Percentiles rank a stretch among this genome's conserved stretches.
Evolutionary conservation across 37 sponge, comb jelly and placozoan genomes (phyloP).

Genomic region (Lycopodina hypogea): DNA sequence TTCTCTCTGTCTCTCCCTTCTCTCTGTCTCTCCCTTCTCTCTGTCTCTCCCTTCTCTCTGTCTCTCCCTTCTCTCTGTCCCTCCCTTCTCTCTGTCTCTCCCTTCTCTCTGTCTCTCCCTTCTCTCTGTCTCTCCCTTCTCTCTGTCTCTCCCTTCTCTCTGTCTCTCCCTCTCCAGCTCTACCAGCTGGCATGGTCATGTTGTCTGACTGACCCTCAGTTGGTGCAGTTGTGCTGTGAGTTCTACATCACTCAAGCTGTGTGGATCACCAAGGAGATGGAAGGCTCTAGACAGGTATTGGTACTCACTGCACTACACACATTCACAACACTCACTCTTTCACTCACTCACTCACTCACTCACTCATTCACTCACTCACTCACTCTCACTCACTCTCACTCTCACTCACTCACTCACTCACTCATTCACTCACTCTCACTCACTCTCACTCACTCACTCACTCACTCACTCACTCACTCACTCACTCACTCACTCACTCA

Average conservation of each 20-base stretch:
- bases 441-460: slow-evolving; percentile 1
- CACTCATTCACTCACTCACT: not conserved
- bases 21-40: too few relatives aligned
- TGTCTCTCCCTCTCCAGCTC: slow-evolving; percentile 27
- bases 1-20: too few relatives aligned
- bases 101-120: slow-evolving; percentile 39
- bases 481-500: not conserved
- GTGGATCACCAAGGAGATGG: slow-evolving; percentile 65
- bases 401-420: not conserved
- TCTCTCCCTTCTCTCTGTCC: too few relatives aligned
- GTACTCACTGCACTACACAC: not conserved
- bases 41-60: too few relatives aligned
- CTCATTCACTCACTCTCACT: not conserved
- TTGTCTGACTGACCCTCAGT: slow-evolving; percentile 65
- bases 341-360: not conserved
- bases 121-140: slow-evolving; percentile 26
- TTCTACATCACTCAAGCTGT: slow-evolving; percentile 82
- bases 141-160: not conserved
- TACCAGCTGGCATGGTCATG: slow-evolving; percentile 27
- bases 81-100: too few relatives aligned
- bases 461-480: not conserved
- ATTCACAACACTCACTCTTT: too few relatives aligned
- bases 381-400: not conserved
- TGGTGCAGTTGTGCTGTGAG: slow-evolving; percentile 55
- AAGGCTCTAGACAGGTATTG: slow-evolving; percentile 42